Percentiles rank a stretch among this genome's conserved stretches.
These are phyloP conservation scores for Dyspetes luteomarginatus DNA, from an alignment of 2,888 invertebrate genomes.

Conservation along the genomic window DNA sequence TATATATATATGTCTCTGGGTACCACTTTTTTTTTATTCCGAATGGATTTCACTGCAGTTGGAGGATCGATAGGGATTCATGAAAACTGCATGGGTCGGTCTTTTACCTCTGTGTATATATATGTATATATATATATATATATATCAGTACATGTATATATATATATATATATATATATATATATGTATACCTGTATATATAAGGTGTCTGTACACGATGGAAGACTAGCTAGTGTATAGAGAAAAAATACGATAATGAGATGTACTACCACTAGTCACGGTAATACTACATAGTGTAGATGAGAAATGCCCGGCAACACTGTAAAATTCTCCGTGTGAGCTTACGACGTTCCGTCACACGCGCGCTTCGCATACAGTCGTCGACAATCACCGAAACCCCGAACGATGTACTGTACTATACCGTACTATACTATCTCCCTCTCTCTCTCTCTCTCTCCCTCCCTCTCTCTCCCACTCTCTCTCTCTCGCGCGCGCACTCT, in stretches of 20 bases:
- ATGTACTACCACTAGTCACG: constrained; percentile 22
- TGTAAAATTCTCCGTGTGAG: constrained; percentile 72
- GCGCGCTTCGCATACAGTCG: constrained; percentile 67
- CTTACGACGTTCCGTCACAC: constrained; percentile 78
- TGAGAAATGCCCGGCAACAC: constrained; percentile 73
- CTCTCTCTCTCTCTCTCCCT: too few species aligned
- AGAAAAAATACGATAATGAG: constrained; percentile 25
- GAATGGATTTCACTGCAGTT: background rate
- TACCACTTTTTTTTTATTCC: background rate
- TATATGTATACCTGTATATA: too few species aligned
- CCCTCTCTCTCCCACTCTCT: too few species aligned
- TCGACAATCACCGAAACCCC: background rate
- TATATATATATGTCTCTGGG: background rate
- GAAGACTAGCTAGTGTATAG: too few species aligned
- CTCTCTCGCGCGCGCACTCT: constrained; percentile 2
- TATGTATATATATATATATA: background rate
- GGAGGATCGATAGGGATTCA: background rate
- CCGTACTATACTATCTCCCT: constrained; percentile 36
- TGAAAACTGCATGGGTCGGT: background rate
- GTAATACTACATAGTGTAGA: constrained; percentile 20
- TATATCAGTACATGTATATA: background rate
- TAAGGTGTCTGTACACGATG: too few species aligned
- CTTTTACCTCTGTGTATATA: background rate
- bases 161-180: background rate
- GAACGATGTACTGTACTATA: too few species aligned